A percentile compares a stretch with the other conserved stretches of the same genome.
phyloP scores from a whole-genome alignment of 2,888 invertebrate genomes.

The Coleophora flavipennella region DNA sequence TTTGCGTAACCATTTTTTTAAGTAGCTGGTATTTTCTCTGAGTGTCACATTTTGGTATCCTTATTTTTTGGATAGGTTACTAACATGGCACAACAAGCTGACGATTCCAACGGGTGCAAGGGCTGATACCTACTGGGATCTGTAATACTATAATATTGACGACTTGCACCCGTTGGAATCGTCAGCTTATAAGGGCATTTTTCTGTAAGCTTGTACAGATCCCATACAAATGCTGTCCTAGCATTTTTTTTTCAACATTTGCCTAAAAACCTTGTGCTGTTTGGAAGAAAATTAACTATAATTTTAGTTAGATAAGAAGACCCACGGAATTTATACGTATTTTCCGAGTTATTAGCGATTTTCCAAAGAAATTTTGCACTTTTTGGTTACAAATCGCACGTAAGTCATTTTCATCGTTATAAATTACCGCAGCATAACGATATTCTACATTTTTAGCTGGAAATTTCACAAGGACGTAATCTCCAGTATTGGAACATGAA shows the following conservation, averaged over 20 bases:
- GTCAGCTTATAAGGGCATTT: slow-evolving; percentile 8
- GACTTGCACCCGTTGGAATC: too few relatives aligned
- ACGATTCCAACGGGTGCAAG: too few relatives aligned
- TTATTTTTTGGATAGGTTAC: too few relatives aligned
- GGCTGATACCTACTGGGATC: too few relatives aligned
- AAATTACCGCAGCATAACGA: not conserved
- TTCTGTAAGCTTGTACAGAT: slow-evolving; percentile 10
- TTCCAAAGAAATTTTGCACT: slow-evolving; percentile 9
- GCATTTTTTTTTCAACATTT: slow-evolving; percentile 6
- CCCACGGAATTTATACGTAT: slow-evolving; percentile 10
- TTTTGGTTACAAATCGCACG: not conserved
- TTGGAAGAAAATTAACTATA: slow-evolving; percentile 7
- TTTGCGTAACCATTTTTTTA: too few relatives aligned
- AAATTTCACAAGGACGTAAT: not conserved
- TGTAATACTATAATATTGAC: too few relatives aligned
- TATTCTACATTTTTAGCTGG: not conserved
- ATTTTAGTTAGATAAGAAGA: slow-evolving; percentile 9
- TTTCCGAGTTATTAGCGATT: slow-evolving; percentile 11
- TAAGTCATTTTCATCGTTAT: not conserved
- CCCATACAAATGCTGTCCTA: slow-evolving; percentile 9
- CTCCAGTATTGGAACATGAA: slow-evolving; percentile 1
- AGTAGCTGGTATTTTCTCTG: too few relatives aligned
- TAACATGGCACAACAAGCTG: too few relatives aligned
- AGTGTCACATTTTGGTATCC: too few relatives aligned
- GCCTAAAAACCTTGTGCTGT: slow-evolving; percentile 4